Base-by-base conservation (phyloP, 2,888 invertebrate genomes). In the Gibbula magus region DNA sequence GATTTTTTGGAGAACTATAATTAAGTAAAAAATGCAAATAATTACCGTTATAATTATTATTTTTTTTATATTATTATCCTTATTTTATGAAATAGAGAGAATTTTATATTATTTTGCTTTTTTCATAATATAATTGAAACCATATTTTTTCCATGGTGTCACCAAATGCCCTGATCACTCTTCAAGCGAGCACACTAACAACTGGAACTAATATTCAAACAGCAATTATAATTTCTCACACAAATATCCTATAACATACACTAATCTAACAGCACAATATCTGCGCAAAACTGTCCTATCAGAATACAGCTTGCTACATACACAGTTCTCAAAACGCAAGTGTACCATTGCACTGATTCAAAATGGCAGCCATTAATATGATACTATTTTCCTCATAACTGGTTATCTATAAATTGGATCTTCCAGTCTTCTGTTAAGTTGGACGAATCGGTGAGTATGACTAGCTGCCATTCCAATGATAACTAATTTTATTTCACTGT, bases 311-410 rank as follows among this genome's bases (percentile, higher is more conserved):
- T 45, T 45, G 5, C 10, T 45, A 45, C 13, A 45, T 45, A 45
- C 45, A 45, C 29, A 29, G 61, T 61, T 29, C 61, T 61, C 29
- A 61, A 61, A 61, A 61, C 61, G 61, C 25, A 61, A 61, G 29
- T 61, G 61, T 61, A 61, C 61, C 61, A 61, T 61, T 61, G 61
- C 61, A 61, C 61, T 61, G 13, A 25, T 61, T 25, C 61, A 61
- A 29, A 61, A 61, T 61, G 61, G 61, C 25, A 61, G 61, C 29
- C 25, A 16, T 45, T 45, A 10, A 45, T 45, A 29, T 61, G 10
- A 29, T 61, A 29, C 61, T 61, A 61, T 29, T 8, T 61, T 61
- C 61, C 61, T 29, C 25, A 25, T 61, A 29, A 61, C 61, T 61
- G 29, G 61, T 61, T 61, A 16, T 13, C 45, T 61, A 29, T 61